Percentiles rank a stretch among this genome's conserved stretches.
Evolutionary conservation across 1,140 invertebrate genomes (phyloP).

Genomic region (Bombus cullumanus): DNA sequence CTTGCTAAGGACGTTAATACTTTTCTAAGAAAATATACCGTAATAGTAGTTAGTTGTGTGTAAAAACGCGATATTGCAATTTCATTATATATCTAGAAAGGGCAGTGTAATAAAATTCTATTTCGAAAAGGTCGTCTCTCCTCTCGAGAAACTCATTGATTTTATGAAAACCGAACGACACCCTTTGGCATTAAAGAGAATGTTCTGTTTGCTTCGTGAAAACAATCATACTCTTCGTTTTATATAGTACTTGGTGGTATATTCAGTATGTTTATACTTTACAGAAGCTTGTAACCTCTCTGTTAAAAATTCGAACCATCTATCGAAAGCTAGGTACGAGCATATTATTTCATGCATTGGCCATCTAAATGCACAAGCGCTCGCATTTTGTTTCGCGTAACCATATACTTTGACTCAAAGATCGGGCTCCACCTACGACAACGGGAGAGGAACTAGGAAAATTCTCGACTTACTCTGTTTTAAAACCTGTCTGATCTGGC

Average conservation of each 20-base stretch:
- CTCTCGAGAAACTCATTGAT: neutral
- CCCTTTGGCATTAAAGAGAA: neutral
- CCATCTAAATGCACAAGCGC: neutral
- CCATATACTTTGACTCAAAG: too few relatives aligned
- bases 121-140: neutral
- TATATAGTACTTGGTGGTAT: neutral
- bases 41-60: too few relatives aligned
- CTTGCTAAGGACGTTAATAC: neutral
- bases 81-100: neutral
- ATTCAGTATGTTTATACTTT: neutral
- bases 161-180: neutral
- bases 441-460: too few relatives aligned
- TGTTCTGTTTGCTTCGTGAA: neutral
- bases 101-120: neutral
- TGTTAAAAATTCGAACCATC: neutral
- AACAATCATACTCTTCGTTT: neutral
- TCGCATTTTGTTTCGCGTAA: neutral
- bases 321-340: neutral
- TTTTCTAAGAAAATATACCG: neutral
- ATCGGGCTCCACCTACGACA: too few relatives aligned
- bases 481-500: neutral
- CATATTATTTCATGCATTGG: neutral
- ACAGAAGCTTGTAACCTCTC: neutral
- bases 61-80: too few relatives aligned
- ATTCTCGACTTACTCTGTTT: too few relatives aligned